Evolutionary conservation across 2,797 vertebrate genomes (phyloP), one percentile per base, ranked within the genome.

Genomic region (Falco rusticolus): DNA sequence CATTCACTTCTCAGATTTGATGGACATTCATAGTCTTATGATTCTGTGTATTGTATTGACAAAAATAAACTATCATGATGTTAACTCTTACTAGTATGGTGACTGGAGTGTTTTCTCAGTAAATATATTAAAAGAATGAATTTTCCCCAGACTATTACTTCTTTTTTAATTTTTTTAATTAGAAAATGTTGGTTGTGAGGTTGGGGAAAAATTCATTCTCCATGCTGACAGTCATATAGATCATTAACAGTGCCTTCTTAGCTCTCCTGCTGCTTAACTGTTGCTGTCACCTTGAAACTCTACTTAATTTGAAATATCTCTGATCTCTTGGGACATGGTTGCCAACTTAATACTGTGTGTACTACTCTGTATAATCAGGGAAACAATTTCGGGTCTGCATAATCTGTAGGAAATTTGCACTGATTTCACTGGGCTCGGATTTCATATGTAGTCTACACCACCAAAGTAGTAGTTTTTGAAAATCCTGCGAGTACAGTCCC

Each of bases 1-100:
- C 33, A 79, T 87, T 50, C 37, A 76, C n/a, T 89, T 91, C 48
- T 75, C n/a, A 43, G 28, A 84, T 82, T 84, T 93, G 47, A 71
- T 65, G 84, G 51, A 70, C 4, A 0, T 87, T 37, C 41, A 66
- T 33, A 81, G 24, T 89, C 29, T 90, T 41, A 87, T 50, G 16
- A 92, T 74, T 13, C 47, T 92, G 28, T 92, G 56, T 75, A 54
- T 37, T 87, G 51, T 75, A 66, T 78, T 87, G 72, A 85, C 5
- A 6, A 79, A 95, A 97, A 97, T 94, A 95, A 97, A 95, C 48
- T 8, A 2, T 71, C 13, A 15, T 53, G 16, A 34, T 85, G 9
- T 70, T 90, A 84, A 48, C 51, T 87, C 78, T 87, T 87, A 78
- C 5, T 70, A 63, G 5, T 43, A 20, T 28, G 70, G 51, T 84